Conservation (phyloP, 1,140 invertebrate genomes). For the Diplogasteroides magnus region DNA sequence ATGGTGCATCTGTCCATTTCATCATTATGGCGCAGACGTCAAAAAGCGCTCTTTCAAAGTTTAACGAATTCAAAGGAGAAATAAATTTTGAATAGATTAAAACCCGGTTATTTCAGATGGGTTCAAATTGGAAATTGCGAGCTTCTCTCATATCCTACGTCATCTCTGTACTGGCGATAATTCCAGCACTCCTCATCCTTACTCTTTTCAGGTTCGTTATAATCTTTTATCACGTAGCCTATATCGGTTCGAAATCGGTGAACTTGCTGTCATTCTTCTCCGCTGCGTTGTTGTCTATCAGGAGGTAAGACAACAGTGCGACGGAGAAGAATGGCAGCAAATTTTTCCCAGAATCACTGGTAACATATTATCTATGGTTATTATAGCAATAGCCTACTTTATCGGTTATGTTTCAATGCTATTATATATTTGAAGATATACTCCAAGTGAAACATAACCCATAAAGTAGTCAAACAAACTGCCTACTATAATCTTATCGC, state of each 20-base stretch:
- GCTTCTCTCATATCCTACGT: neutral
- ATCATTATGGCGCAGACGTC: too few relatives aligned
- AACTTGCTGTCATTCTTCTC: too few relatives aligned
- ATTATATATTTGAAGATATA: too few relatives aligned
- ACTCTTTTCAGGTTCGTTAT: neutral
- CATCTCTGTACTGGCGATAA: neutral
- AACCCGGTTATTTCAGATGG: neutral
- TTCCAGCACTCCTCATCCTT: neutral
- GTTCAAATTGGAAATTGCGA: neutral
- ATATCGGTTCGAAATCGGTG: too few relatives aligned
- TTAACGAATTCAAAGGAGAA: too few relatives aligned
- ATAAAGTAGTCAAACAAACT: too few relatives aligned
- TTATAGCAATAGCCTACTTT: slow-evolving; percentile 58
- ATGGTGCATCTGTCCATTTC: too few relatives aligned
- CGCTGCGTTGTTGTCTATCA: too few relatives aligned
- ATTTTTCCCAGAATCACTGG: slow-evolving; percentile 48
- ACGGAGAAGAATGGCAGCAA: too few relatives aligned
- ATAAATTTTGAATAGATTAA: neutral
- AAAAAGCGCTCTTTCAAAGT: too few relatives aligned
- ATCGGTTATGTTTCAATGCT: too few relatives aligned
- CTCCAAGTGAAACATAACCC: too few relatives aligned
- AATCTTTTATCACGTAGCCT: neutral
- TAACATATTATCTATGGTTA: slow-evolving; percentile 56
- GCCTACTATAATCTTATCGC: slow-evolving; percentile 56
- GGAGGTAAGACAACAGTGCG: slow-evolving; percentile 39